Base-by-base conservation (phyloP, 2,797 vertebrate genomes). In the Mormyrus proboscirostris region DNA sequence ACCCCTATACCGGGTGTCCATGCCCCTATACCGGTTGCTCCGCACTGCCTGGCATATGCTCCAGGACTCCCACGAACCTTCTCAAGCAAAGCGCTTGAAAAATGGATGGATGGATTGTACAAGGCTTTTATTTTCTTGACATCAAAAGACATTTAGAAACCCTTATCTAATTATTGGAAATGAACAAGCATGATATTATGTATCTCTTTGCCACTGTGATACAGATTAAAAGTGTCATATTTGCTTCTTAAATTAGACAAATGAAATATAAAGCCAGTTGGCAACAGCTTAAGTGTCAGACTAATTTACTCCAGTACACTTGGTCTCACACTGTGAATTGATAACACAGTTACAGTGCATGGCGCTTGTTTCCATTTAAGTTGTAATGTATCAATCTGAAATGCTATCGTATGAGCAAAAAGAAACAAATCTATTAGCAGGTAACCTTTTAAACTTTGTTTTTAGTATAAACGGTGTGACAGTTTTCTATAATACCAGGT, bases 261-360 rank as follows among this genome's bases (percentile, higher is more conserved):
- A 87, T 87, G 53, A 57, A 87, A 87, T 59, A 86, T 50, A 86
- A 53, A 86, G 22, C 50, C 50, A 29, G 84, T 86, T 41, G 33
- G 29, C 53, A 41, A 49, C 22, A 25, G 82, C 47, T 84, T 50
- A 49, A 29, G 49, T 51, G 16, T 83, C 79, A 83, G 79, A 22
- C 79, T 83, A 44, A 83, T 25, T 50, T 84, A 49, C 82, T 84
- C 49, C 82, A 51, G 47, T 29, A 10, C 49, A 84, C 44, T 50
- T 49, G 19, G 82, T 84, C 44, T 84, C 44, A 84, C 49, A 84
- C 44, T 25, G 82, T 51, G 82, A 84, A 51, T 25, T 47, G 47
- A 84, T 84, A 84, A 84, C 47, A 49, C 38, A 49, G 44, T 83
- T 83, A 84, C 82, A 49, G 22, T 29, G 47, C 22, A 51, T 49